Conservation (phyloP, 2,888 invertebrate species). For the Thelaira solivaga region DNA sequence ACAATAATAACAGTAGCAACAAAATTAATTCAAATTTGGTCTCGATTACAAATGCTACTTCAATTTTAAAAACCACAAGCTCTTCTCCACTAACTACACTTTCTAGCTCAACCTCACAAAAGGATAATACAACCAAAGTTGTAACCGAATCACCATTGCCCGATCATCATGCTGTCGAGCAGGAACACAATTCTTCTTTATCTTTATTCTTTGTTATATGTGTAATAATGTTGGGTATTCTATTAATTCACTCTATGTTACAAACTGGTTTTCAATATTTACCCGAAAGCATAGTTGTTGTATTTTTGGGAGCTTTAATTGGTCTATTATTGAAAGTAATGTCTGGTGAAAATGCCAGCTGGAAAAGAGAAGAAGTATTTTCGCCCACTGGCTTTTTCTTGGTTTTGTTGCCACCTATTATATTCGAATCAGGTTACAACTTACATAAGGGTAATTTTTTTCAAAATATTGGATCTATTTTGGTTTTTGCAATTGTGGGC, state of each 20-base stretch:
- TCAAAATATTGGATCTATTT: slow-evolving; percentile 98
- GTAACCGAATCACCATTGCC: slow-evolving; percentile 89
- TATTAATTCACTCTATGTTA: slow-evolving; percentile 95
- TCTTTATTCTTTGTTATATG: slow-evolving; percentile 98
- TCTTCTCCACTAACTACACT: background rate
- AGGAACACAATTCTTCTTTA: slow-evolving; percentile 97
- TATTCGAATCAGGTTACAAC: slow-evolving; percentile 99
- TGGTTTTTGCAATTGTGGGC: slow-evolving; percentile 98
- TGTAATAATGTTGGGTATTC: slow-evolving; percentile 94
- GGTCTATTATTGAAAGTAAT: slow-evolving; percentile 93
- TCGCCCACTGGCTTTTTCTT: slow-evolving; percentile 99
- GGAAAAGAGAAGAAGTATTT: slow-evolving; percentile 98
- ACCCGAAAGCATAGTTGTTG: slow-evolving; percentile 98
- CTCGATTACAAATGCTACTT: background rate
- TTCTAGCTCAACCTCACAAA: slow-evolving; percentile 31
- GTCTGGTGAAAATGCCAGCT: slow-evolving; percentile 91
- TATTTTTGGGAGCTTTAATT: slow-evolving; percentile 94
- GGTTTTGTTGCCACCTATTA: slow-evolving; percentile 97
- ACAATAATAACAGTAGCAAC: background rate
- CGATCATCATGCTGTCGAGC: slow-evolving; percentile 93
- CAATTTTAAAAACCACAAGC: slow-evolving; percentile 5
- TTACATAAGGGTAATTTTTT: slow-evolving; percentile 97
- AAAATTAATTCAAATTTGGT: slow-evolving; percentile 15
- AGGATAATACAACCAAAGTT: slow-evolving; percentile 76
- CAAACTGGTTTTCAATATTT: slow-evolving; percentile 97